Evolutionary conservation across 2,888 invertebrate genomes (phyloP), one percentile per base, ranked within the genome.

Genomic region (Cactoblastis cactorum): DNA sequence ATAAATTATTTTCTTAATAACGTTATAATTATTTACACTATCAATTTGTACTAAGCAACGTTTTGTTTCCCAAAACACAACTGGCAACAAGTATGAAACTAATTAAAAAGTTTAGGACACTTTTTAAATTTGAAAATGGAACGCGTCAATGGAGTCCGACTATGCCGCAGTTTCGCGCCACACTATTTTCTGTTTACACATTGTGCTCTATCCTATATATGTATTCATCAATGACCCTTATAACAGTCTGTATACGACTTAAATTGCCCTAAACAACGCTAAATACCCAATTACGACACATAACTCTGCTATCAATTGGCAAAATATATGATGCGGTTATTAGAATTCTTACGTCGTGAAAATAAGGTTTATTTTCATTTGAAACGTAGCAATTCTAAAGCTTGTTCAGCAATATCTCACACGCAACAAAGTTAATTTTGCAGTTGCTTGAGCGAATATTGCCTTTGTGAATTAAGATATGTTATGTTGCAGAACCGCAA

Each of bases 141-240:
- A 55, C 54, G 49, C 52, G 54, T 56, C 45, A 35, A 24, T 45
- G 24, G 43, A 74, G 60, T 56, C 71, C 59, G 49, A 18, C 17
- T 67, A 47, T 61, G 53, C 17, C 64, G 75, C 75, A 70, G 62
- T 71, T 80, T 80, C 77, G 74, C 84, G 84, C 83, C 79, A 69
- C 56, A 83, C 84, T 83, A 63, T 56, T 61, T 55, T 59, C 51
- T 28, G 32, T 34, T 49, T 41, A 12, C 19, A 41, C 49, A 34
- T 18, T 41, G 34, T 22, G 32, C 14, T 33, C 33, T 28, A 14
- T n/a, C n/a, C n/a, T n/a, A n/a, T n/a, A n/a, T n/a, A n/a, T 39
- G 8, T 39, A 34, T 19, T 3, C 19, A 19, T 49, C 33, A 18
- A 14, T 39, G 14, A 49, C 18, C 22, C 33, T 33, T 49, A 34